These are phyloP conservation scores for Perca schrenkii DNA, from an alignment of 2,113 vertebrate species.

Conservation along the genomic window DNA sequence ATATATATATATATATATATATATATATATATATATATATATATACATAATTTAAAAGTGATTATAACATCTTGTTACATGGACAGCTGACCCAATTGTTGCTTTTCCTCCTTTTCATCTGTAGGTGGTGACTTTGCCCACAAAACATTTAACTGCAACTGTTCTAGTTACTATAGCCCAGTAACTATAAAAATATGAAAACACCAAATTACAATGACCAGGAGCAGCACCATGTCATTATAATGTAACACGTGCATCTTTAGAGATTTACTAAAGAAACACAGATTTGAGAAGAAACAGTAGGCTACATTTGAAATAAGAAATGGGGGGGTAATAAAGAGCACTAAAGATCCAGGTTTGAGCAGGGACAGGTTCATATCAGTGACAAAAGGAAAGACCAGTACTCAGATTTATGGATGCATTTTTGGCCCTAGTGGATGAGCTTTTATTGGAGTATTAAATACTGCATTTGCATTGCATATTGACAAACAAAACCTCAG, in stretches of 20 bases:
- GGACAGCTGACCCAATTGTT: not conserved
- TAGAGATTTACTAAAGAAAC: not conserved
- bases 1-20: too few species aligned
- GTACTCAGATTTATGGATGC: not conserved
- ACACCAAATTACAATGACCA: not conserved
- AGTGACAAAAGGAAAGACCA: not conserved
- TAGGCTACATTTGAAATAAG: not conserved
- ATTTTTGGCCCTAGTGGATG: not conserved
- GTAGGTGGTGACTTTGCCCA: not conserved
- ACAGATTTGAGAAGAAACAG: not conserved
- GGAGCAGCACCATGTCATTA: not conserved
- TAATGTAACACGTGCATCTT: not conserved
- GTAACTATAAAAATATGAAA: not conserved
- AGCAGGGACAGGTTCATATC: not conserved
- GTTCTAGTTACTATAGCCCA: not conserved
- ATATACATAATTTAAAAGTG: not conserved
- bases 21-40: not conserved
- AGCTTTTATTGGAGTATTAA: not conserved
- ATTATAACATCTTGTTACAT: not conserved
- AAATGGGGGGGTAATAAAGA: not conserved
- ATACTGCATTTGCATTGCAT: not conserved
- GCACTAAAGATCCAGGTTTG: not conserved
- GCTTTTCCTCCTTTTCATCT: slow-evolving; percentile 2
- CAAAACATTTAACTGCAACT: not conserved
- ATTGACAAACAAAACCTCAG: not conserved